A percentile compares a stretch with the other conserved stretches of the same genome.
These are phyloP conservation scores for Phalacrocorax brasilianus DNA, from an alignment of 2,113 vertebrate genomes.

Conservation along the genomic window DNA sequence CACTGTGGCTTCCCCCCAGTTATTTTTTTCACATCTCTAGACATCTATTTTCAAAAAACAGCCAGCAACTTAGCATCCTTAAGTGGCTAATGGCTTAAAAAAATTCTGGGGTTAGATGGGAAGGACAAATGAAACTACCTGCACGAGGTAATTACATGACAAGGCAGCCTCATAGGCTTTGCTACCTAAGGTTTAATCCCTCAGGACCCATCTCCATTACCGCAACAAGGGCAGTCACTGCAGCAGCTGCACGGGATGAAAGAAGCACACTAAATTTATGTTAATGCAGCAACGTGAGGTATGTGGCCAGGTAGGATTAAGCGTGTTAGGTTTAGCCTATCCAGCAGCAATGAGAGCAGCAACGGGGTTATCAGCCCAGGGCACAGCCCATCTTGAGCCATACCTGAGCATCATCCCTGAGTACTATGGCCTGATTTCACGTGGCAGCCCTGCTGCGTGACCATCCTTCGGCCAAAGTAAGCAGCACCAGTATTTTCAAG, in stretches of 20 bases:
- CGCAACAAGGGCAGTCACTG: background rate
- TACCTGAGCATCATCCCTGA: background rate
- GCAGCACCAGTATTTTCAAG: background rate
- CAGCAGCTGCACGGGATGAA: background rate
- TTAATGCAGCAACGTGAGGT: background rate
- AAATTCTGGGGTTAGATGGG: background rate
- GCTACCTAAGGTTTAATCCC: background rate
- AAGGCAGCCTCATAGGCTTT: background rate
- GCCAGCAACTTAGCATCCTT: background rate
- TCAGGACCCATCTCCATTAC: background rate
- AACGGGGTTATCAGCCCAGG: background rate
- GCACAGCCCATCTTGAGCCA: background rate
- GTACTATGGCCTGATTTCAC: background rate
- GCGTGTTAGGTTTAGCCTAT: background rate
- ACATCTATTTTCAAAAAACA: background rate
- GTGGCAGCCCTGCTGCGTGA: fast-evolving
- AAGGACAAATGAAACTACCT: background rate
- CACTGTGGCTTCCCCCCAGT: fast-evolving
- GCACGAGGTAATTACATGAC: background rate
- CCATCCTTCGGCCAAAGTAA: background rate
- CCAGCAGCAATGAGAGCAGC: background rate
- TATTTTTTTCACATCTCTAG: background rate
- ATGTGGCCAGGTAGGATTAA: background rate
- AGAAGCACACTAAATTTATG: background rate
- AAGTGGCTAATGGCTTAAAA: background rate